Evolutionary conservation across 2,888 invertebrate species (phyloP), one percentile per base, ranked within the genome.

Genomic region (Mycogona germanica): DNA sequence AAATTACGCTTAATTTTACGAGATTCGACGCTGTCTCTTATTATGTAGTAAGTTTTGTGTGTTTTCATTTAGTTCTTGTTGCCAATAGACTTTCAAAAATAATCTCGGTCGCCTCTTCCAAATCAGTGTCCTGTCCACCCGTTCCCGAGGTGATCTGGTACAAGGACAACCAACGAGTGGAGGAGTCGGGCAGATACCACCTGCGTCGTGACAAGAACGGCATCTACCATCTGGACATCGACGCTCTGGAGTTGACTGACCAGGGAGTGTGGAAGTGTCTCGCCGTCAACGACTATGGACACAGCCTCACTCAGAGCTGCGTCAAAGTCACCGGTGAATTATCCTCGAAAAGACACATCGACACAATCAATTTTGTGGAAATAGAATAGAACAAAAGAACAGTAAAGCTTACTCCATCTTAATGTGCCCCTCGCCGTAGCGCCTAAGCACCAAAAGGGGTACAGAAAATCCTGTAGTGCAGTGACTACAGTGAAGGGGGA

Each of bases 181-280:
- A 67, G 7, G 82, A 84, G 59, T 68, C 69, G 12, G 78, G 78
- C n/a, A 80, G 81, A 46, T 87, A 84, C 65, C 76, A 77, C 59
- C 75, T 80, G 41, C 75, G 73, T 50, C 76, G 76, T 52, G 86
- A 86, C 65, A 78, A 80, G 25, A 73, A 80, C 40, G 87, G 87
- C 21, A 73, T 76, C 17, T 86, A 81, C 67, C 78, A 79, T 65
- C 73, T 91, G 58, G 81, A 84, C 63, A 78, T 89, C 37, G 75
- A 76, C 52, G 76, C 77, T 56, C 75, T 88, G 1, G 87, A 88
- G 68, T 80, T 88, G 64, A 75, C 81, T 55, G 89, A 91, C 67
- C 87, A 88, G 69, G 87, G 87, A 0, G 88, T 89, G 66, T 91
- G 89, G 89, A 89, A 88, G 68, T 89, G 88, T 66, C 82, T 89